Evolutionary conservation across 2,113 vertebrate species (phyloP), one percentile per base, ranked within the genome.

Genomic region (Daphoenositta chrysoptera): DNA sequence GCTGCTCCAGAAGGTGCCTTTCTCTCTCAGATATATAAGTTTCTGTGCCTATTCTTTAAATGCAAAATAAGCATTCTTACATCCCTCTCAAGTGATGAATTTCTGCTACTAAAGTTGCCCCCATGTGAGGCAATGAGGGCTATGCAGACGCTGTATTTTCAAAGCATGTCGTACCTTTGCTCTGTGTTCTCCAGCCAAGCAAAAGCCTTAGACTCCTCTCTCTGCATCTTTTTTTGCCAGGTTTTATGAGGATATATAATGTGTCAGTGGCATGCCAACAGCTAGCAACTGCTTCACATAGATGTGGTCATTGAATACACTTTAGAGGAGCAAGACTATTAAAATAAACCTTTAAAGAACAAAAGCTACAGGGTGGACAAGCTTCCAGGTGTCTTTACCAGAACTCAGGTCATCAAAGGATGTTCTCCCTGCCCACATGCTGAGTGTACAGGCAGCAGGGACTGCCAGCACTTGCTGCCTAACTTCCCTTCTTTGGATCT

Each of bases 371-470:
- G 60, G 1, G 1, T 11, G 47, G 18, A 31, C 8, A 84, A 63
- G n/a, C 7, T 89, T 70, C 18, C 8, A 76, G 64, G 14, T 13
- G 13, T 9, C n/a, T 18, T 93, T 54, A 47, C 23, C 15, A 57
- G 18, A 23, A 42, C 33, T 70, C 23, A 35, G 35, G 14, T 24
- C 23, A 45, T 39, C n/a, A 83, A 40, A 88, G 40, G 19, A 23
- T 53, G 28, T 37, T 77, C 54, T 77, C 7, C 22, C 40, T 65
- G 40, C 28, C 22, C 45, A 20, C 2, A 1, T 48, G 28, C 35
- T 0, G 0, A 30, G 39, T 4, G 21, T 26, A 56, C 0, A 2
- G 28, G 35, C 63, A 90, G 79, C 2, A 2, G 57, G 47, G 65
- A 31, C 75, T 68, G 44, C 33, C 50, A 61, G 40, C 33, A 37